These are phyloP conservation scores for Cyanocitta stelleri DNA, from an alignment of 2,113 vertebrate genomes.

Conservation along the genomic window DNA sequence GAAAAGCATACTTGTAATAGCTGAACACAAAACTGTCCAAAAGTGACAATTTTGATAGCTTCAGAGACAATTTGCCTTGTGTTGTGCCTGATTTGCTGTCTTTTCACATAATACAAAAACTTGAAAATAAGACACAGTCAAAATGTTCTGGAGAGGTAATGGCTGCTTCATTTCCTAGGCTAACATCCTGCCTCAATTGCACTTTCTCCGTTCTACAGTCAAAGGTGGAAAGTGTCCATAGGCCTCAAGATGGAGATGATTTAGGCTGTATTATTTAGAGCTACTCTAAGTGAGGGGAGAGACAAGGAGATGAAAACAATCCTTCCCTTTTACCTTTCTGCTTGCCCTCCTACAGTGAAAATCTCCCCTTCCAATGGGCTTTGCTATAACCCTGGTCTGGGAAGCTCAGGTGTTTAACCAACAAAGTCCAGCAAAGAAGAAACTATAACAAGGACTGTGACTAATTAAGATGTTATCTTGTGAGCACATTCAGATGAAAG, in stretches of 20 bases:
- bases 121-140: neutral
- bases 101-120: neutral
- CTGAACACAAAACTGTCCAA: neutral
- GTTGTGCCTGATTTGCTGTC: neutral
- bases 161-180: neutral
- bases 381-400: neutral
- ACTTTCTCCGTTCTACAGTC: neutral
- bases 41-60: neutral
- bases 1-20: neutral
- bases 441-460: neutral
- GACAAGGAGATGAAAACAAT: neutral
- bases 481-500: neutral
- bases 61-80: neutral
- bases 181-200: neutral
- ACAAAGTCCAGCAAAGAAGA: neutral
- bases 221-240: neutral
- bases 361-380: neutral
- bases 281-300: neutral
- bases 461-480: neutral
- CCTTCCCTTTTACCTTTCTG: neutral
- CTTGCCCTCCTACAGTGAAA: neutral
- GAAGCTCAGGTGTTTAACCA: neutral
- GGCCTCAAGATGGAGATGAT: neutral
- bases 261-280: neutral
- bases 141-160: neutral